Percentiles rank a stretch among this genome's conserved stretches.
Evolutionary conservation across 2,888 invertebrate genomes (phyloP).

Genomic region (Bugulina stolonifera): DNA sequence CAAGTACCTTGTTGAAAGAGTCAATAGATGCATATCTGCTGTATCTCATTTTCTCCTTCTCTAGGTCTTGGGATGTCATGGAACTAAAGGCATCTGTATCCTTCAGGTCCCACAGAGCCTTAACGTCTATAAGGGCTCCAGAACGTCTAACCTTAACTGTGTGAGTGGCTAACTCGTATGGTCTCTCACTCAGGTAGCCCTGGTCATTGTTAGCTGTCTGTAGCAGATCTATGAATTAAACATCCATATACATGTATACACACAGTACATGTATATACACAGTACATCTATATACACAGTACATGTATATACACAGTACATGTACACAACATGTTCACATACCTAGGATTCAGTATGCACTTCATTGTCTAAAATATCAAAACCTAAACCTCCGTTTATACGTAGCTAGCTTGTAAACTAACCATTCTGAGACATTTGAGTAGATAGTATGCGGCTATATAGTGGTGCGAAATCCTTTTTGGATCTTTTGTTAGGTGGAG

Average conservation of each 20-base stretch:
- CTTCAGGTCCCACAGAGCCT: conserved; percentile 56
- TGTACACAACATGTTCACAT: too few relatives aligned
- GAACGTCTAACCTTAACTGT: conserved; percentile 59
- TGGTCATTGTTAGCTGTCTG: conserved; percentile 12
- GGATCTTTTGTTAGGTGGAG: conserved; percentile 5
- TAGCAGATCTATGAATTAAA: too few relatives aligned
- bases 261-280: too few relatives aligned
- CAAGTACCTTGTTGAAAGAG: conserved; percentile 56
- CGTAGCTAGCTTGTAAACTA: too few relatives aligned
- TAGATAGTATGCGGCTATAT: background rate
- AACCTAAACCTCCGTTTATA: too few relatives aligned
- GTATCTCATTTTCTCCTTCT: conserved; percentile 47
- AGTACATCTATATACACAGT: too few relatives aligned
- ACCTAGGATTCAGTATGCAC: too few relatives aligned
- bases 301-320: too few relatives aligned
- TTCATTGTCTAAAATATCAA: too few relatives aligned
- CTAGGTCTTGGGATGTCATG: conserved; percentile 32
- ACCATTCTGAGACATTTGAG: conserved; percentile 25
- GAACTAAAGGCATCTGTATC: conserved; percentile 34
- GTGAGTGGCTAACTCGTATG: conserved; percentile 59
- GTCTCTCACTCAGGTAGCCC: conserved; percentile 25
- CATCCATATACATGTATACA: too few relatives aligned
- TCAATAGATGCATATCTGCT: conserved; percentile 56
- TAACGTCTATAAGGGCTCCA: conserved; percentile 59
- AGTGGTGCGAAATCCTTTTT: conserved; percentile 2